Conservation (phyloP, 2,888 invertebrate species). For the Melipona beecheii region DNA sequence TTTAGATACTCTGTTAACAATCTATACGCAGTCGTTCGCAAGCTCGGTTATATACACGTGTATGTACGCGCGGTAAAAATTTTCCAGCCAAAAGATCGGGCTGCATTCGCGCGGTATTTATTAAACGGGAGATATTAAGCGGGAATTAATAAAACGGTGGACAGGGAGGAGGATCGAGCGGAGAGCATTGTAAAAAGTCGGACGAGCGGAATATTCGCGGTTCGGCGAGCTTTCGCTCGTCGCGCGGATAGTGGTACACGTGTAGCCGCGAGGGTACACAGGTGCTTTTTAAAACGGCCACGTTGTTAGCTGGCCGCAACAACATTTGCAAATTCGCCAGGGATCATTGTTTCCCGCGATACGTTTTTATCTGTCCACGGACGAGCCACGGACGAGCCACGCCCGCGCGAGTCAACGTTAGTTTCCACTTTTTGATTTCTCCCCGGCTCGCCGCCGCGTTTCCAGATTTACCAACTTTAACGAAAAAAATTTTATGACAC, state of each 20-base stretch:
- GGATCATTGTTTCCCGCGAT: conserved; percentile 52
- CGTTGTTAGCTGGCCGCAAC: conserved; percentile 49
- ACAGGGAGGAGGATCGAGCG: neutral
- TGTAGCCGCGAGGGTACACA: conserved; percentile 3
- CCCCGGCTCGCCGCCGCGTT: neutral
- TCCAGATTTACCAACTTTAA: conserved; percentile 8
- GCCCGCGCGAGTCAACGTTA: conserved; percentile 3
- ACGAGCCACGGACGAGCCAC: neutral
- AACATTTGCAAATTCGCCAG: conserved; percentile 51
- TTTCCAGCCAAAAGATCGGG: neutral
- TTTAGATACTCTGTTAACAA: neutral
- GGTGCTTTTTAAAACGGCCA: conserved; percentile 11
- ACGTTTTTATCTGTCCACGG: conserved; percentile 29
- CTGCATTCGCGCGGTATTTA: neutral
- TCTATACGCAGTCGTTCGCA: neutral
- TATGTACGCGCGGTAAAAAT: neutral
- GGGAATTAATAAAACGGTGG: neutral
- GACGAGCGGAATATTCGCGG: conserved; percentile 23
- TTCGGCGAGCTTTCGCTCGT: conserved; percentile 25
- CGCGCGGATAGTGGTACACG: neutral
- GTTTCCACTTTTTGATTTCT: conserved; percentile 26
- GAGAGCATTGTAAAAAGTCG: neutral
- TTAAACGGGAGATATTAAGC: neutral
- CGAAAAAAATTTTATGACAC: conserved; percentile 29
- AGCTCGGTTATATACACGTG: neutral